Conservation (phyloP, 2,113 vertebrate genomes). For the Potamarius usumacintae region DNA sequence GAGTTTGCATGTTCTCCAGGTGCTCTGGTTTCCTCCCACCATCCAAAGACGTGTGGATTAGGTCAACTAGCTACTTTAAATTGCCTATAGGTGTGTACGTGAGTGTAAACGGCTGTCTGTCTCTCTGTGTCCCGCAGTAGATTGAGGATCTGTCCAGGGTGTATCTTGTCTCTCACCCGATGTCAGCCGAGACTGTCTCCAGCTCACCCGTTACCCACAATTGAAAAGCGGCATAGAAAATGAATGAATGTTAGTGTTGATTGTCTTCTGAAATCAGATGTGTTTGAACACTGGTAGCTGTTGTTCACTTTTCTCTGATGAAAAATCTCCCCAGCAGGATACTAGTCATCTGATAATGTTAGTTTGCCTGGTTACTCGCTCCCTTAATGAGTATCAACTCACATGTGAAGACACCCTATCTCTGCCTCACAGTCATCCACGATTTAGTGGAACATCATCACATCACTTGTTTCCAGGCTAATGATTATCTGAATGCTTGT, state of each 20-base stretch:
- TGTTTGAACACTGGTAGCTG: conserved; percentile 8
- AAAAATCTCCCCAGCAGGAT: not conserved
- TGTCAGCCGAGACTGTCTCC: too few relatives aligned
- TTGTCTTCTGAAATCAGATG: conserved; percentile 12
- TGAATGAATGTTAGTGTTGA: not conserved
- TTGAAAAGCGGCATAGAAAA: too few relatives aligned
- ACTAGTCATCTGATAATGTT: not conserved
- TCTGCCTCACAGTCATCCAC: conserved; percentile 1
- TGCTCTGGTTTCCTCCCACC: too few relatives aligned
- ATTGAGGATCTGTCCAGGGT: too few relatives aligned
- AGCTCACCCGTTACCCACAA: too few relatives aligned
- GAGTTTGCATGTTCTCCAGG: too few relatives aligned
- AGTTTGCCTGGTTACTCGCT: not conserved
- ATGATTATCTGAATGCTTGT: conserved; percentile 27
- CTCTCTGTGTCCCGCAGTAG: too few relatives aligned
- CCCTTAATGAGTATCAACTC: not conserved
- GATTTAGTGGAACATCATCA: conserved; percentile 8
- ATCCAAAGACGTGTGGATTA: too few relatives aligned
- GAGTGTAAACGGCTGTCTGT: too few relatives aligned
- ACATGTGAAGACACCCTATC: not conserved
- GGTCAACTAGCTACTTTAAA: too few relatives aligned
- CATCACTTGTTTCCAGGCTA: not conserved
- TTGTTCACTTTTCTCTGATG: not conserved
- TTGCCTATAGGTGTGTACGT: too few relatives aligned
- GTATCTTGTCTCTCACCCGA: too few relatives aligned